phyloP scores from a whole-genome alignment of 92 coral and sea anemone genomes.

The Montipora capitata region DNA sequence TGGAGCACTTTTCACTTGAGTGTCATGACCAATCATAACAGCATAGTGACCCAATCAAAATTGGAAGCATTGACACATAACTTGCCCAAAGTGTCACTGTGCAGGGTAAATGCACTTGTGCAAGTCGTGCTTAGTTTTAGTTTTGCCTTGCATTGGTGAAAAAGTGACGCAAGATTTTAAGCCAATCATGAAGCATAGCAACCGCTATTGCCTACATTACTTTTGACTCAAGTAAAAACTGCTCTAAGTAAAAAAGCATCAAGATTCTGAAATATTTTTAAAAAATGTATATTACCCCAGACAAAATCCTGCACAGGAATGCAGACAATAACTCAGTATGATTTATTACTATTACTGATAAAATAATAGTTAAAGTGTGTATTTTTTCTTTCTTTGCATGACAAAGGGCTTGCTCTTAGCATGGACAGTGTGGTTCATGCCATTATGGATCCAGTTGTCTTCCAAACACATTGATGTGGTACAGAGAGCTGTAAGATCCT shows the following conservation, averaged over 20 bases:
- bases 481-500: not conserved
- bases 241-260: not conserved
- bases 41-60: not conserved
- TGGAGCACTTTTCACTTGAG: not conserved
- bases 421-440: slow-evolving; percentile 4
- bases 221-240: not conserved
- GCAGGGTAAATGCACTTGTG: not conserved
- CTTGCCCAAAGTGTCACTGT: not conserved
- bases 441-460: not conserved
- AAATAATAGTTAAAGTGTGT: not conserved
- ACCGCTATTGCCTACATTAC: not conserved
- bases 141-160: not conserved
- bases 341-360: not conserved
- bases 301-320: not conserved
- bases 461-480: not conserved
- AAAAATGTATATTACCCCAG: not conserved
- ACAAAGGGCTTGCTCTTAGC: slow-evolving; percentile 2
- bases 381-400: not conserved
- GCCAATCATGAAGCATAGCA: not conserved
- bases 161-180: not conserved
- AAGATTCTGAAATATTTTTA: not conserved
- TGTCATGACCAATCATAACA: not conserved
- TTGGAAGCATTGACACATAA: not conserved
- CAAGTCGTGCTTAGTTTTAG: not conserved
- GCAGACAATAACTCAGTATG: not conserved